Evolutionary conservation across 2,888 invertebrate species (phyloP).

Genomic region (Entomobrya multifasciata): DNA sequence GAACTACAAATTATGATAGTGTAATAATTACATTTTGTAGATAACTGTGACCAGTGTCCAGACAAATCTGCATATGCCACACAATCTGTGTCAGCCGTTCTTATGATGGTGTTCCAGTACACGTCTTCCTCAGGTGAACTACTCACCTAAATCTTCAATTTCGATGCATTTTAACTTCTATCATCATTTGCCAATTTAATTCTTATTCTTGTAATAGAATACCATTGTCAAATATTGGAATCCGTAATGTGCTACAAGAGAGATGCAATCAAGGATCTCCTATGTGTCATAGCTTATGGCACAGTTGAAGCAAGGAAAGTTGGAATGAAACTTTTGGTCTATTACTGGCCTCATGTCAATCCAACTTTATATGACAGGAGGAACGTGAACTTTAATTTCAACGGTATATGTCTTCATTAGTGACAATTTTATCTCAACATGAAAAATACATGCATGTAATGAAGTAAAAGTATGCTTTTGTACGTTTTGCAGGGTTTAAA

Average conservation of each 20-base stretch:
- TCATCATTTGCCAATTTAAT: constrained; percentile 87
- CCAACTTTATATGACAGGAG: constrained; percentile 95
- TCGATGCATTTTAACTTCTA: too few species aligned
- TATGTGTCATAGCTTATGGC: constrained; percentile 98
- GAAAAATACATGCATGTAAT: not conserved
- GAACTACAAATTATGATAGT: too few species aligned
- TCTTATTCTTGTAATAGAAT: constrained; percentile 87
- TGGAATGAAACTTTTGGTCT: constrained; percentile 97
- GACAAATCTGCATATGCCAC: constrained; percentile 87
- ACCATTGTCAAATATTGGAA: constrained; percentile 97
- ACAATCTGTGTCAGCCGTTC: constrained; percentile 93
- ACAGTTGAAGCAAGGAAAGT: constrained; percentile 96
- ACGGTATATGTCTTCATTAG: constrained; percentile 84
- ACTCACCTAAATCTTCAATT: too few species aligned
- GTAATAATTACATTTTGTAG: constrained; percentile 70
- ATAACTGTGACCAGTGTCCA: constrained; percentile 75
- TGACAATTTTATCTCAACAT: constrained; percentile 74
- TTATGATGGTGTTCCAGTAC: constrained; percentile 99
- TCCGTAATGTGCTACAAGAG: constrained; percentile 97
- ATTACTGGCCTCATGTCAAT: constrained; percentile 99
- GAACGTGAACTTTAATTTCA: constrained; percentile 92
- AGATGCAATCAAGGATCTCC: constrained; percentile 93
- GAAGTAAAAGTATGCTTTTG: not conserved
- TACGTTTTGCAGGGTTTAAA: constrained; percentile 82
- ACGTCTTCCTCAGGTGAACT: constrained; percentile 96